Evolutionary conservation across 2,113 vertebrate species (phyloP).

Genomic region (Burhinus bistriatus): DNA sequence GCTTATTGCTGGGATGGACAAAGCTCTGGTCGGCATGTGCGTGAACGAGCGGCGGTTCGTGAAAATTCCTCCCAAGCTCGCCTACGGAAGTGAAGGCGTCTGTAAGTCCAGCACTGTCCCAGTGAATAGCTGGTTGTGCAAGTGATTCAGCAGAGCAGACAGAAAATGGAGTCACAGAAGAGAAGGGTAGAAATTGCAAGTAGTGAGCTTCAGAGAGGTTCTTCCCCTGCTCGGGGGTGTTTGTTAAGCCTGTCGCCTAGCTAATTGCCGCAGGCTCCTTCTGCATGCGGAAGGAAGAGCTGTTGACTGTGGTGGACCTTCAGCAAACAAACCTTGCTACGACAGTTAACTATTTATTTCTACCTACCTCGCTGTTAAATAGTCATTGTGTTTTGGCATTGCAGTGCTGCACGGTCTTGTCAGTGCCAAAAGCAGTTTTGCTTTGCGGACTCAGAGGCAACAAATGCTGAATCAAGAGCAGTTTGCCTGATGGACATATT

Average conservation of each 20-base stretch:
- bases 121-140: not conserved
- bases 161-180: not conserved
- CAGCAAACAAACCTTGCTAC: not conserved
- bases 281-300: not conserved
- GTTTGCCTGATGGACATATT: not conserved
- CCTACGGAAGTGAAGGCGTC: slow-evolving; percentile 88
- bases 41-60: slow-evolving; percentile 91
- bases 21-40: slow-evolving; percentile 93
- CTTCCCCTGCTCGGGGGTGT: not conserved
- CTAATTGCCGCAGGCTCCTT: not conserved
- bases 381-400: not conserved
- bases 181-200: not conserved
- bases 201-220: not conserved
- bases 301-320: not conserved
- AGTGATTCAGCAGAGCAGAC: not conserved
- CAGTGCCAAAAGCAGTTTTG: not conserved
- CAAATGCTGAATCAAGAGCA: not conserved
- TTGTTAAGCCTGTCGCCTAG: not conserved
- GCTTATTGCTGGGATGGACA: slow-evolving; percentile 94
- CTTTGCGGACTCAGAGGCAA: not conserved
- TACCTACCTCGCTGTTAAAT: not conserved
- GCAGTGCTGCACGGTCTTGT: not conserved
- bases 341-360: not conserved
- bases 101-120: slow-evolving; percentile 67
- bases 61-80: slow-evolving; percentile 88